Evolutionary conservation across 2,113 vertebrate genomes (phyloP), one percentile per base, ranked within the genome.

Genomic region (Rhinopomastus cyanomelas): DNA sequence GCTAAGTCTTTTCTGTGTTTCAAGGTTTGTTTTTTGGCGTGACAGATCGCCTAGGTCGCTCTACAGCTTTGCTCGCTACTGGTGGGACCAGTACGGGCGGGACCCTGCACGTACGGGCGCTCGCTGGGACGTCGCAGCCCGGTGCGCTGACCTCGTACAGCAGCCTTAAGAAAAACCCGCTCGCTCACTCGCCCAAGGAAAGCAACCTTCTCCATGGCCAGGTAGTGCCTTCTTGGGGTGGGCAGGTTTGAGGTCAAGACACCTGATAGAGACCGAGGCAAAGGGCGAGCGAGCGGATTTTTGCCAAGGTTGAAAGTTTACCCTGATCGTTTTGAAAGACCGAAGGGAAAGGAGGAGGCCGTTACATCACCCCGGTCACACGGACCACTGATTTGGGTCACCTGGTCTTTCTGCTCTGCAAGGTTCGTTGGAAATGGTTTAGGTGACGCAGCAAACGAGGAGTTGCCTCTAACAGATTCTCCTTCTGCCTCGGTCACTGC

Each of bases 231-330:
- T 30, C 71, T 59, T 52, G 16, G 5, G 8, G 26, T 49, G n/a
- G 17, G 36, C 32, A 51, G 18, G 12, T 69, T 48, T 90, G 20
- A 8, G 55, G 26, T 85, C 36, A 42, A 82, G 32, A 49, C 39
- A 46, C 21, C 2, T 13, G 26, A 11, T 32, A 71, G 79, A 76
- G n/a, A 20, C 13, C 42, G 36, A 88, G 44, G 51, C 7, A 14
- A 80, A 85, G 46, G 19, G 55, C 73, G 81, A 90, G 66, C 11
- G 75, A 95, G 91, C 87, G 93, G 85, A 89, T 87, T 96, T 96
- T 87, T 74, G 52, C 52, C 42, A 34, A 67, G 82, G 73, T 69
- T 88, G 46, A 52, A 87, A 90, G 60, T 90, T 46, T 87, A 44
- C 51, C 57, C 74, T 64, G 17, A 83, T 53, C 49, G 30, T 77